Base-by-base conservation (phyloP, 2,797 vertebrate genomes). In the Ispidina lecontei region DNA sequence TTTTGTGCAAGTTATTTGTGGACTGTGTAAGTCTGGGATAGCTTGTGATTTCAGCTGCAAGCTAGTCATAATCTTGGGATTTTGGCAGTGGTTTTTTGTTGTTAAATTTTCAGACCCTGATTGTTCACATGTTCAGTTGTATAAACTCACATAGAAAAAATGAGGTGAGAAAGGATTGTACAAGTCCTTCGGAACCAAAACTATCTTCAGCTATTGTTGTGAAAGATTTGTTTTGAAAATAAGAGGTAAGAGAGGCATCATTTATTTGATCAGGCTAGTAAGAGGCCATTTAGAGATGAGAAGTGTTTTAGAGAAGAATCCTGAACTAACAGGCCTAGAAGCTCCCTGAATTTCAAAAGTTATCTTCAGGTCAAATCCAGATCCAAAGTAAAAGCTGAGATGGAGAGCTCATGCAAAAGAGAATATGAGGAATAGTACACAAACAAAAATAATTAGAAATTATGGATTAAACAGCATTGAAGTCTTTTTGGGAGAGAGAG, bases 311-410 rank as follows among this genome's bases (percentile, higher is more conserved):
- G 43, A 43, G 41, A 90, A 82, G 37, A 93, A 88, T 28, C 31
- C 14, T 72, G n/a, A 93, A 51, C 31, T 81, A 58, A 69, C 18
- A 89, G 56, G 26, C 68, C 33, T 46, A 71, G 29, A 84, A 84
- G 29, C 26, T 84, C 44, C 54, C 49, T 71, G 13, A 55, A 64
- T 75, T 71, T 64, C 25, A 64, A 22, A 84, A 41, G 3, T 72
- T 72, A 81, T 54, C 60, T 58, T 70, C 20, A 51, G 26, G 73
- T 83, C 37, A 87, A 73, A 87, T 78, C 33, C 44, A 80, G 46
- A 83, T 71, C 51, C 23, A 86, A 91, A 94, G 82, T 74, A 90
- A 94, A 91, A 81, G n/a, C 37, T 58, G 22, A 75, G 64, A 84
- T 46, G 13, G 39, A 78, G 10, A 84, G 23, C 26, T 86, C 44